Evolutionary conservation across 2,113 vertebrate genomes (phyloP), one percentile per base, ranked within the genome.

Genomic region (Riparia riparia): DNA sequence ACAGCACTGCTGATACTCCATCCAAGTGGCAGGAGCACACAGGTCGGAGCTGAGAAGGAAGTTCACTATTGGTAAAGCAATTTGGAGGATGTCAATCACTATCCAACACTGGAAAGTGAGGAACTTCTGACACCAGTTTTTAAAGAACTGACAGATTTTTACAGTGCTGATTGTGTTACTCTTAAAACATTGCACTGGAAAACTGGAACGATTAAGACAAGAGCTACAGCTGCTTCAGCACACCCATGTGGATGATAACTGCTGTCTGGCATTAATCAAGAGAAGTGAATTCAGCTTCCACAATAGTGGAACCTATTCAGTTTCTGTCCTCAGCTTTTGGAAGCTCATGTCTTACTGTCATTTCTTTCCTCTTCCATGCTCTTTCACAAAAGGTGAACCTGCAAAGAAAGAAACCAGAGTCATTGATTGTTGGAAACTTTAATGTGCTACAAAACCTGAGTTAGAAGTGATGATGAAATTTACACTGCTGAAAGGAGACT

Each of bases 401-500:
- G 82, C 91, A 95, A 63, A 95, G 94, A 97, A 97, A 97, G 93
- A 96, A 98, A 97, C 95, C 96, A 96, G 96, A 98, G 95, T 98
- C 98, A 98, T 98, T 99, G 99, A 98, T 97, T 97, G 80, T 95
- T 97, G 94, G 95, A 98, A 97, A 96, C 83, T 97, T 97, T 97
- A 97, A 97, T 97, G 96, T 97, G 95, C 90, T 97, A 97, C 86
- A 97, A 97, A 98, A 98, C 95, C 97, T 98, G 96, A 97, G 98
- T 98, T 98, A 98, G 97, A 98, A 97, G 97, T 97, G 98, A 97
- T 98, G 98, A 98, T 98, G 97, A 98, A 98, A 97, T 98, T 98
- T 98, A 96, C 94, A 96, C 95, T 95, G 96, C 95, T 96, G 97
- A 98, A 98, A 98, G 87, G 50, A 94, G 94, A 91, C 86, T 97